Percentiles rank a stretch among this genome's conserved stretches.
Evolutionary conservation across 2,888 invertebrate species (phyloP).

Genomic region (Baronia brevicornis): DNA sequence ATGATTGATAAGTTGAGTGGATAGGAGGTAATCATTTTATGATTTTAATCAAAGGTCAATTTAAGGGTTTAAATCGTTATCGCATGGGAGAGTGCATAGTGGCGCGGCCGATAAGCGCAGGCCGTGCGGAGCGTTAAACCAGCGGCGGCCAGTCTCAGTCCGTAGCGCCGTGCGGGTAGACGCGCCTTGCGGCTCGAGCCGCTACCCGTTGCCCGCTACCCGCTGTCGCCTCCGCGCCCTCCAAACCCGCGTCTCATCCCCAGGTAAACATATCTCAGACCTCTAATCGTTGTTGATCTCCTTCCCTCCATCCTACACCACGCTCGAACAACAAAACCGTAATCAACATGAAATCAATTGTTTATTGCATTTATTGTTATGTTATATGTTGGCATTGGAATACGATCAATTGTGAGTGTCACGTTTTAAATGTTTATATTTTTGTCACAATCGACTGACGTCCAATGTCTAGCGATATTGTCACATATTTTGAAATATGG

Average conservation of each 20-base stretch:
- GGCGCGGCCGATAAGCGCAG: conserved; percentile 60
- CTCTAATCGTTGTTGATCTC: conserved; percentile 19
- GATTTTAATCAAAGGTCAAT: conserved; percentile 17
- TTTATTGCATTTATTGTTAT: conserved; percentile 4
- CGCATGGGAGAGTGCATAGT: conserved; percentile 45
- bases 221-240: conserved; percentile 40
- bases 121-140: conserved; percentile 34
- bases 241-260: conserved; percentile 34
- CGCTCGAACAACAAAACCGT: conserved; percentile 30
- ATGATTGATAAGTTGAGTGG: too few species aligned
- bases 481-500: conserved; percentile 12
- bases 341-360: conserved; percentile 25
- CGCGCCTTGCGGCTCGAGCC: conserved; percentile 55
- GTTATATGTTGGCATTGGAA: conserved; percentile 18
- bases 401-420: conserved; percentile 22
- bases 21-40: conserved; percentile 12
- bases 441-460: conserved; percentile 19
- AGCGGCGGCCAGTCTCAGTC: conserved; percentile 54
- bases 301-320: conserved; percentile 19
- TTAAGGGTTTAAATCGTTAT: conserved; percentile 49
- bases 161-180: conserved; percentile 66
- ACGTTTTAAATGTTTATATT: conserved; percentile 23
- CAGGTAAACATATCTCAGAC: conserved; percentile 54
- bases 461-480: conserved; percentile 19
- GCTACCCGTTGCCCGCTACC: conserved; percentile 40